These are phyloP conservation scores for Drosophila willistoni DNA, from an alignment of 1,140 invertebrate genomes.

Conservation along the genomic window DNA sequence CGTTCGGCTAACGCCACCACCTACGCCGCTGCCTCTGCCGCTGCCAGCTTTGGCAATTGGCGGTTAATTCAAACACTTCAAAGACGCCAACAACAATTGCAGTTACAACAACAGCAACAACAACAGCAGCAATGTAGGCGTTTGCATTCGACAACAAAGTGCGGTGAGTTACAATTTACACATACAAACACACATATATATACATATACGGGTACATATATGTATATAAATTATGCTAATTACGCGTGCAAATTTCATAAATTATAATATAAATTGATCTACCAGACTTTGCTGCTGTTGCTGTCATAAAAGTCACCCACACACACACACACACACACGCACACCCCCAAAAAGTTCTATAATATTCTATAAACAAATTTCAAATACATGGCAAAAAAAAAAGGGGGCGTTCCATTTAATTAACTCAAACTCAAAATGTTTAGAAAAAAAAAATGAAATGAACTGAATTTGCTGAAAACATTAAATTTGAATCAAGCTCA, in stretches of 20 bases:
- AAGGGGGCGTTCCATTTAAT: slow-evolving; percentile 33
- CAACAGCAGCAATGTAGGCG: slow-evolving; percentile 52
- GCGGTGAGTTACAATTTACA: slow-evolving; percentile 60
- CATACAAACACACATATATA: no score
- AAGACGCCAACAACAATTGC: slow-evolving; percentile 61
- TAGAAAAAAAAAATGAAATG: slow-evolving; percentile 13
- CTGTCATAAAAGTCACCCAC: slow-evolving; percentile 8
- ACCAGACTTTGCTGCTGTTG: neutral
- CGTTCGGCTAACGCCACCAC: slow-evolving; percentile 48
- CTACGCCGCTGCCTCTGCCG: slow-evolving; percentile 47
- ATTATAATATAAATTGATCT: slow-evolving; percentile 41
- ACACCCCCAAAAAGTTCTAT: neutral
- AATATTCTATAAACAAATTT: slow-evolving; percentile 15
- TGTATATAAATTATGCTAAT: slow-evolving; percentile 58
- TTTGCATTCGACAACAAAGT: slow-evolving; percentile 35
- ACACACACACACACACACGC: slow-evolving; percentile 42
- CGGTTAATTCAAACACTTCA: slow-evolving; percentile 65
- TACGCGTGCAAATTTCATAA: slow-evolving; percentile 67
- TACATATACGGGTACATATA: slow-evolving; percentile 12
- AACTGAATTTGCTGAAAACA: slow-evolving; percentile 26
- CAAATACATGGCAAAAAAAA: slow-evolving; percentile 3
- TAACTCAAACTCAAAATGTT: slow-evolving; percentile 19
- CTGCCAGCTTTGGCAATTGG: slow-evolving; percentile 37
- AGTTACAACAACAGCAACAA: slow-evolving; percentile 43
- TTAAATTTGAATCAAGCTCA: neutral